phyloP scores from a whole-genome alignment of 2,888 invertebrate genomes.

The Osedax frankpressi region DNA sequence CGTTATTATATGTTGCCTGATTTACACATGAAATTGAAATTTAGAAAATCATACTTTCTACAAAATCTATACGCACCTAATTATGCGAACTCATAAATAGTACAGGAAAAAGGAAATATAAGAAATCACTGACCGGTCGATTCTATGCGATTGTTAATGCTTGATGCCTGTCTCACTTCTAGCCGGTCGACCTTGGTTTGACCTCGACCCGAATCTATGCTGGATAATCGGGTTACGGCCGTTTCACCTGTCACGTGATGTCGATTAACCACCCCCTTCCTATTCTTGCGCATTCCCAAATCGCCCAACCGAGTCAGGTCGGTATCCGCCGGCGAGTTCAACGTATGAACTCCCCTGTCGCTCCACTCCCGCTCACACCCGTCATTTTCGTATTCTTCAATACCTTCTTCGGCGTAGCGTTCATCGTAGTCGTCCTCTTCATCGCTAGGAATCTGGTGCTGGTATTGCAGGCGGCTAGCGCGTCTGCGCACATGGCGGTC shows the following conservation, averaged over 20 bases:
- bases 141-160: no score
- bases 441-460: neutral
- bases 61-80: no score
- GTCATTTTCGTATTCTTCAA: constrained; percentile 6
- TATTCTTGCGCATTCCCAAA: neutral
- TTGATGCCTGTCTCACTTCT: neutral
- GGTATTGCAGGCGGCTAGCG: neutral
- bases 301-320: neutral
- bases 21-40: no score
- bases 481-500: no score
- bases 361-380: neutral
- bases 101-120: no score
- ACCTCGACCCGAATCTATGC: neutral
- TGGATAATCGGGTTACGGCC: neutral
- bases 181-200: neutral
- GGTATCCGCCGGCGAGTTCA: neutral
- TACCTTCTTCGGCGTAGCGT: neutral
- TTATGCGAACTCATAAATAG: no score
- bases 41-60: no score
- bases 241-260: neutral
- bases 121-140: no score
- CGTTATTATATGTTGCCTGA: no score
- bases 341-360: no score
- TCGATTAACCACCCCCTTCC: neutral
- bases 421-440: neutral